Evolutionary conservation across 2,113 vertebrate species (phyloP), one percentile per base, ranked within the genome.

Genomic region (Carettochelys insculpta): DNA sequence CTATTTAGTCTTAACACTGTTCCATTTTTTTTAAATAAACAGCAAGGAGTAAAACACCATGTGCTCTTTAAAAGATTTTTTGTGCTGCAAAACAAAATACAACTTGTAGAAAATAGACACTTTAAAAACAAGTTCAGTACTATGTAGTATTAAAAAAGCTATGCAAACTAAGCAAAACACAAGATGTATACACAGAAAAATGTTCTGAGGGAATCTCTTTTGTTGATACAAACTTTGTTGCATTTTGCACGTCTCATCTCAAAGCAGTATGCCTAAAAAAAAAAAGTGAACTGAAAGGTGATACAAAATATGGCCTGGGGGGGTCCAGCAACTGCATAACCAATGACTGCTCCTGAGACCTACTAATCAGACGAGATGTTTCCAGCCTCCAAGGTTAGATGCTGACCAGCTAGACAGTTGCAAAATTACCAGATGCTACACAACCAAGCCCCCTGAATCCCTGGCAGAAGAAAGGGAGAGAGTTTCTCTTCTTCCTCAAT

Each of bases 1-100:
- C 0, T 0, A 38, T 4, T 43, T 16, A 24, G 77, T 24, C 50
- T 10, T 82, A 2, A 14, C 43, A 45, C 71, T 75, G 48, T 48
- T 51, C 20, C n/a, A 20, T 78, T 75, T 47, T 50, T 31, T 27
- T 51, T 48, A 14, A 43, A 43, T 48, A 77, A 45, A 77, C 48
- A 77, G 25, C 75, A 47, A 48, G 31, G 13, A 29, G 47, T 77
- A 27, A 77, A 48, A 77, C n/a, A n/a, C 19, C 43, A 77, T 27
- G 16, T 14, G 34, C 29, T 48, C 41, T 27, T 48, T 48, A 19
- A n/a, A 68, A 68, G 19, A 68, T 38, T 68, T 68, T n/a, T 68
- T 34, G 22, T 68, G 11, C 38, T 20, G n/a, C 61, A 68, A 38
- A 68, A 22, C n/a, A 16, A 65, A 65, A 61, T 65, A n/a, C 27